Conservation (phyloP, 1,140 invertebrate species). For the Cotesia vestalis region DNA sequence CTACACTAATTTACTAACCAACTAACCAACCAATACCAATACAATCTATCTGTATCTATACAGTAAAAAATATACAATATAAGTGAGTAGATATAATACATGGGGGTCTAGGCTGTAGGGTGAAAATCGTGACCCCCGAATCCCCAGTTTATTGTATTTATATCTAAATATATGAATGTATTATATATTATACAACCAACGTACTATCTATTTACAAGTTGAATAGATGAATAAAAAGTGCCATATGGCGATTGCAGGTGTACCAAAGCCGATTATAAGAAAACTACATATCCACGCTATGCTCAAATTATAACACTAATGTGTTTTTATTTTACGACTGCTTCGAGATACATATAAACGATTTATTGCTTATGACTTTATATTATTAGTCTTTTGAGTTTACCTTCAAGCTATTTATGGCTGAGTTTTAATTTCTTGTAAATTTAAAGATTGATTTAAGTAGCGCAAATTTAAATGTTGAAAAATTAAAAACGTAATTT, state of each 20-base stretch:
- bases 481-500: no score
- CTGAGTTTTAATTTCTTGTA: no score
- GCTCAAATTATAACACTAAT: no score
- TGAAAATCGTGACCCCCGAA: no score
- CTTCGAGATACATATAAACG: not conserved
- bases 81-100: not conserved
- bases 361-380: no score
- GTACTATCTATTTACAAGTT: not conserved
- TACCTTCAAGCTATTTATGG: not conserved
- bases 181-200: not conserved
- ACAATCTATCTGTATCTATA: not conserved
- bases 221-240: slow-evolving; percentile 54
- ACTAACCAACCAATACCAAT: not conserved
- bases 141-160: slow-evolving; percentile 14
- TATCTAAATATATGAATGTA: slow-evolving; percentile 14
- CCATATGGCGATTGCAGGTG: slow-evolving; percentile 66
- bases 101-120: no score
- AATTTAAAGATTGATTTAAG: no score
- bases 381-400: not conserved
- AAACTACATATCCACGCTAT: no score
- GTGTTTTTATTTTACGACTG: no score
- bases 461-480: no score
- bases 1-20: slow-evolving; percentile 16
- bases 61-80: slow-evolving; percentile 24
- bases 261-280: slow-evolving; percentile 59